Conservation (phyloP, 2,888 invertebrate species). For the Gari tellinella region DNA sequence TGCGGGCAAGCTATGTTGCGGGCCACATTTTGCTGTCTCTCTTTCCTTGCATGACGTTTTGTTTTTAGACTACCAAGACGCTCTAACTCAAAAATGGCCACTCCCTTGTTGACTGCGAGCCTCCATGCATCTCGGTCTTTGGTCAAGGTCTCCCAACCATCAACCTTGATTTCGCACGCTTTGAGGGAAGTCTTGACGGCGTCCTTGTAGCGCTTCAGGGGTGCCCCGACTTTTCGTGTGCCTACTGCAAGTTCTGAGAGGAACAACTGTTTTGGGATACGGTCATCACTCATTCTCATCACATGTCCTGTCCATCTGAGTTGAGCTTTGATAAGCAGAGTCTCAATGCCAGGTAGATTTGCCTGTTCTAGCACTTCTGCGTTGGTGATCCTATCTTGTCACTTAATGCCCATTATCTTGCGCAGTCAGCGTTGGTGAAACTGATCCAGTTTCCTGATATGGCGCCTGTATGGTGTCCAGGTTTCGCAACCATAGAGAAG, state of each 20-base stretch:
- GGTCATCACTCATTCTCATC: not conserved
- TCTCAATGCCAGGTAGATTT: not conserved
- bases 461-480: too few relatives aligned
- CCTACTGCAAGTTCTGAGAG: slow-evolving; percentile 1
- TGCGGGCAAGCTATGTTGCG: too few relatives aligned
- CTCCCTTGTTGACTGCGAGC: not conserved
- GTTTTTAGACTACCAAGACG: too few relatives aligned
- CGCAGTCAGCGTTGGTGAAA: slow-evolving; percentile 1
- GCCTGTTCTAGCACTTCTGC: slow-evolving; percentile 4
- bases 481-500: too few relatives aligned
- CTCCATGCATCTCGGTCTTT: not conserved
- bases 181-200: not conserved
- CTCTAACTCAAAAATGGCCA: not conserved
- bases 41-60: too few relatives aligned
- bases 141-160: not conserved
- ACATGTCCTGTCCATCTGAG: slow-evolving; percentile 2
- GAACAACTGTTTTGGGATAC: slow-evolving; percentile 1
- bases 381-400: not conserved
- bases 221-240: not conserved
- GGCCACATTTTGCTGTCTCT: too few relatives aligned
- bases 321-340: too few relatives aligned
- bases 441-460: not conserved
- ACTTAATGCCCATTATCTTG: not conserved
- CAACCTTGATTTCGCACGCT: not conserved
- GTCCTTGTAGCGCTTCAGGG: not conserved